Base-by-base conservation (phyloP, 1,140 invertebrate genomes). In the Bombus huntii region DNA sequence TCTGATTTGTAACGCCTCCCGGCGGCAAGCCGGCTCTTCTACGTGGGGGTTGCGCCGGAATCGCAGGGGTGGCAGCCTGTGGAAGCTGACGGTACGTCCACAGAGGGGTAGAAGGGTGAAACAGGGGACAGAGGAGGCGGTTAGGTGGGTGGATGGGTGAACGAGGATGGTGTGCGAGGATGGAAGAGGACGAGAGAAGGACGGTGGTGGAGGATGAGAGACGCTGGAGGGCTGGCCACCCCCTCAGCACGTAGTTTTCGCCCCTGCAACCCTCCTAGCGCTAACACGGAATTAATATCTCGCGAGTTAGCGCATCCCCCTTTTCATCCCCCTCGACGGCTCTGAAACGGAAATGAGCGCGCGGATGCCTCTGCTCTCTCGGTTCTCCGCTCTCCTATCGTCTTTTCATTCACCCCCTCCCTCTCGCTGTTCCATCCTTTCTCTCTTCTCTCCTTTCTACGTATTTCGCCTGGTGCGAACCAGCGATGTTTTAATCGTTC, bases 211-310 rank as follows among this genome's bases (percentile, higher is more conserved):
- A 73, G 66, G 76, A 75, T 18, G 81, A 78, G 74, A 83, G 66
- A 84, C 53, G 85, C 80, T 73, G 83, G 62, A 66, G 88, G 88
- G 86, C 68, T 86, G 85, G 79, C 80, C 85, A 88, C 89, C 89
- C 92, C 92, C 91, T 92, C 91, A 90, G 90, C 91, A 93, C 94
- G 94, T 94, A 94, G 92, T 94, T 94, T 94, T 94, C 93, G 90
- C 92, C 88, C 92, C 91, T 89, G 92, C 92, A 90, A 94, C 93
- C 94, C 94, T 94, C 92, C 92, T 91, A 93, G 92, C 93, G 94
- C 94, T 95, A 95, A 95, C 94, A 94, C 94, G 93, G 94, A 95
- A 95, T 95, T 95, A 95, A 95, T 95, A 95, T 95, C 94, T 95
- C 95, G 95, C 95, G 95, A 95, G 95, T 95, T 95, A 95, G 93